Conservation (phyloP, 2,113 vertebrate genomes). For the Hucho hucho region DNA sequence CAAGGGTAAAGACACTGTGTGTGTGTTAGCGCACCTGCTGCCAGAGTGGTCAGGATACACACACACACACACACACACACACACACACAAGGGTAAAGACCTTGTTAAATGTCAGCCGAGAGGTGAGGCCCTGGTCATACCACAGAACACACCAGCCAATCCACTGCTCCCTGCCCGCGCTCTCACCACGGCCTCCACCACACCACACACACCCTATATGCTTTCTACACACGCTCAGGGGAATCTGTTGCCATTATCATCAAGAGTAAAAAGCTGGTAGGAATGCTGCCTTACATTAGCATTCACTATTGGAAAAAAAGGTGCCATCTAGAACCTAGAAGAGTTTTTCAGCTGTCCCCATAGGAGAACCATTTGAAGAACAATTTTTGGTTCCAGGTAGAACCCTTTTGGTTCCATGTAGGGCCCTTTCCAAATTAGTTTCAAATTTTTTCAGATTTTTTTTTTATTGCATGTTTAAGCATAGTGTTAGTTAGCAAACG, state of each 20-base stretch:
- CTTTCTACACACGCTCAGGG: neutral
- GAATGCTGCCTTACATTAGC: too few relatives aligned
- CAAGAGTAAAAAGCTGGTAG: slow-evolving; percentile 2
- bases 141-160: neutral
- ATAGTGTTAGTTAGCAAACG: too few relatives aligned
- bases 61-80: slow-evolving; percentile 10
- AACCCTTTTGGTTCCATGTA: too few relatives aligned
- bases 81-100: neutral
- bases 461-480: too few relatives aligned
- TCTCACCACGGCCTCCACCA: neutral
- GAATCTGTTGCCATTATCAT: slow-evolving; percentile 3
- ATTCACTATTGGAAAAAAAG: too few relatives aligned
- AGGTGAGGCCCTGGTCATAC: slow-evolving; percentile 17
- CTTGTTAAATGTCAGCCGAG: slow-evolving; percentile 15
- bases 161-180: neutral
- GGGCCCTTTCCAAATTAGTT: too few relatives aligned
- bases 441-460: too few relatives aligned
- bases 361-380: too few relatives aligned
- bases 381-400: too few relatives aligned
- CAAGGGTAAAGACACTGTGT: neutral
- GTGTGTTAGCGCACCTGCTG: neutral
- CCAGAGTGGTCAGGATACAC: neutral
- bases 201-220: slow-evolving; percentile 1
- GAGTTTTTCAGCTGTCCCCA: too few relatives aligned
- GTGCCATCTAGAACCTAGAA: too few relatives aligned